Conservation (phyloP, 1,140 invertebrate species). For the Drosophila pachea region DNA sequence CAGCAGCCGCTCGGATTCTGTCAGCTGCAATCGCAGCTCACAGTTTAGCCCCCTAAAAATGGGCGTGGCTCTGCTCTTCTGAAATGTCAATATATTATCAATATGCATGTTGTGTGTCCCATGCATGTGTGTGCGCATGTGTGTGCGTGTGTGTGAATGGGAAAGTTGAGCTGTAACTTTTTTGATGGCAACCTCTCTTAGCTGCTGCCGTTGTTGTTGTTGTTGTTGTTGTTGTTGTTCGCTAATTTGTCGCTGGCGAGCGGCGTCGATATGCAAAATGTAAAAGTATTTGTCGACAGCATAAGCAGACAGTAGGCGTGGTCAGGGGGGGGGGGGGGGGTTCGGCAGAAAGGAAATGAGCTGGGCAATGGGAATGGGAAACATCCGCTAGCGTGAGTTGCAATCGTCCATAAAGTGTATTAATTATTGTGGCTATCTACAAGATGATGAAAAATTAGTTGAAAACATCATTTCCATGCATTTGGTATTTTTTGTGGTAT, state of each 20-base stretch:
- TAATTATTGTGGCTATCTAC: too few species aligned
- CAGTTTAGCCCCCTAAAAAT: not conserved
- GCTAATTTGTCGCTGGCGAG: constrained; percentile 44
- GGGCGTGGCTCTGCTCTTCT: constrained; percentile 10
- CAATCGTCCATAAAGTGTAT: too few species aligned
- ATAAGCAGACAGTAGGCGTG: not conserved
- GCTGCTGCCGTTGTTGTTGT: not conserved
- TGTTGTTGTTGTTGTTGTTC: not conserved
- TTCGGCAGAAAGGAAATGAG: not conserved
- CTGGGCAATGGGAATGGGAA: too few species aligned
- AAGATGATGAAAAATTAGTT: too few species aligned
- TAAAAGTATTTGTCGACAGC: constrained; percentile 22
- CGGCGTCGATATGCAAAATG: constrained; percentile 33
- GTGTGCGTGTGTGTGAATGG: constrained; percentile 17
- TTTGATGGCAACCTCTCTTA: not conserved
- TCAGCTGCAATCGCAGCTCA: constrained; percentile 6
- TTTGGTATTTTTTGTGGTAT: too few species aligned
- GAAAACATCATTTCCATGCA: not conserved
- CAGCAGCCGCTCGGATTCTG: not conserved
- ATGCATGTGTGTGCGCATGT: constrained; percentile 15
- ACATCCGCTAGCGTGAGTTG: too few species aligned
- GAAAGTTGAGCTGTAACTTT: constrained; percentile 30
- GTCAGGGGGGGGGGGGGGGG: not conserved
- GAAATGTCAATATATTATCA: constrained; percentile 17
- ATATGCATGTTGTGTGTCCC: not conserved